phyloP scores from a whole-genome alignment of 1,140 invertebrate species.

The Tyrophagus putrescentiae region DNA sequence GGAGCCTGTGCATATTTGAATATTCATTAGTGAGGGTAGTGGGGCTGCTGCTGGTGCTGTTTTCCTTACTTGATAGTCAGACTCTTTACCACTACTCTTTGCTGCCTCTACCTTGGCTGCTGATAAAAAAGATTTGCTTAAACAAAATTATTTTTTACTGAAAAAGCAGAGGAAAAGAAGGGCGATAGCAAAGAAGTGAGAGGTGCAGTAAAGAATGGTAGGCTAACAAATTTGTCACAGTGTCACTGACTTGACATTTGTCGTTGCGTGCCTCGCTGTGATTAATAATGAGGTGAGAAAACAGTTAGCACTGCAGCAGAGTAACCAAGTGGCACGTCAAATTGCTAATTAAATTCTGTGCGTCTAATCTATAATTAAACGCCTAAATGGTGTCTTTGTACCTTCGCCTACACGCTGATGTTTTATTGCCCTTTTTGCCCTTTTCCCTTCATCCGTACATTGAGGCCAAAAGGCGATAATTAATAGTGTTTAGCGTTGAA shows the following conservation, averaged over 20 bases:
- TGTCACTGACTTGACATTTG: background rate
- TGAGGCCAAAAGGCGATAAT: background rate
- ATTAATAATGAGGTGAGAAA: constrained; percentile 16
- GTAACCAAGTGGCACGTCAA: constrained; percentile 5
- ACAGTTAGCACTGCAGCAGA: background rate
- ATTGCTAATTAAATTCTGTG: constrained; percentile 10
- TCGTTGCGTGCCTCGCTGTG: background rate
- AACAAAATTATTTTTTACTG: too few relatives aligned
- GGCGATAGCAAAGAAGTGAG: too few relatives aligned
- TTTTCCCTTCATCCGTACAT: too few relatives aligned
- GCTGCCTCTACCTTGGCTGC: too few relatives aligned
- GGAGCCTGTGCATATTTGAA: background rate
- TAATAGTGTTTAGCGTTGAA: too few relatives aligned
- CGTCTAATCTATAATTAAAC: constrained; percentile 11
- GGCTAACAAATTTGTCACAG: background rate
- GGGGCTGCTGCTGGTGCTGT: background rate
- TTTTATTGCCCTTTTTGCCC: background rate
- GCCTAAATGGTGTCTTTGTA: background rate
- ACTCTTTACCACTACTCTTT: too few relatives aligned
- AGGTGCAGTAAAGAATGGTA: too few relatives aligned
- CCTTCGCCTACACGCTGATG: background rate
- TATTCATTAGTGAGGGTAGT: background rate
- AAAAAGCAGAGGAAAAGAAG: too few relatives aligned
- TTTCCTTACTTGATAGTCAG: too few relatives aligned
- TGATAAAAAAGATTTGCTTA: too few relatives aligned